Evolutionary conservation across 2,113 vertebrate species (phyloP).

Genomic region (Neolamprologus longior): DNA sequence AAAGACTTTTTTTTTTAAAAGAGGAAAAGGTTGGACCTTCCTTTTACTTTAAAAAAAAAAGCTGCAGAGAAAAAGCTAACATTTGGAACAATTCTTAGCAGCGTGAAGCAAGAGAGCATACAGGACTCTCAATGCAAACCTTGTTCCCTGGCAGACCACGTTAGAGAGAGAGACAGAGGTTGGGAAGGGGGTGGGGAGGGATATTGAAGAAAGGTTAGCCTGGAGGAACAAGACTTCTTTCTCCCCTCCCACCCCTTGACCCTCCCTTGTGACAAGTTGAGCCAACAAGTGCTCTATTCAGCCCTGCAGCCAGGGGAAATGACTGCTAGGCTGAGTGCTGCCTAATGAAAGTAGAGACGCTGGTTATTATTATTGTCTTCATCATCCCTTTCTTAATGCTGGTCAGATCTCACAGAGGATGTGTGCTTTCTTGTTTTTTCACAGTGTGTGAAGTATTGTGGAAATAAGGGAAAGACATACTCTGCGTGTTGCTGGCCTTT

Average conservation of each 20-base stretch:
- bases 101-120: slow-evolving; percentile 55
- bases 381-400: background rate
- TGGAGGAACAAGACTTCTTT: slow-evolving; percentile 73
- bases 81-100: slow-evolving; percentile 68
- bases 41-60: background rate
- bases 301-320: slow-evolving; percentile 63
- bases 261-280: slow-evolving; percentile 71
- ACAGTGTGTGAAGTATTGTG: background rate
- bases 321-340: slow-evolving; percentile 51
- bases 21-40: slow-evolving; percentile 37
- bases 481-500: background rate
- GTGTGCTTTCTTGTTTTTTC: background rate
- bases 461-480: background rate
- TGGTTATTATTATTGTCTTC: slow-evolving; percentile 63
- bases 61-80: slow-evolving; percentile 18
- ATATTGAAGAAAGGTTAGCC: slow-evolving; percentile 71
- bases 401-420: background rate
- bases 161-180: slow-evolving; percentile 64
- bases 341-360: slow-evolving; percentile 69
- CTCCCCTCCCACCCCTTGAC: slow-evolving; percentile 59
- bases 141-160: slow-evolving; percentile 64
- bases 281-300: slow-evolving; percentile 74
- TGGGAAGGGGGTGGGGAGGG: slow-evolving; percentile 55
- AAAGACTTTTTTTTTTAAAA: slow-evolving; percentile 4
- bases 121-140: slow-evolving; percentile 67